phyloP scores from a whole-genome alignment of 2,888 invertebrate genomes.

The Pinctada fucata region DNA sequence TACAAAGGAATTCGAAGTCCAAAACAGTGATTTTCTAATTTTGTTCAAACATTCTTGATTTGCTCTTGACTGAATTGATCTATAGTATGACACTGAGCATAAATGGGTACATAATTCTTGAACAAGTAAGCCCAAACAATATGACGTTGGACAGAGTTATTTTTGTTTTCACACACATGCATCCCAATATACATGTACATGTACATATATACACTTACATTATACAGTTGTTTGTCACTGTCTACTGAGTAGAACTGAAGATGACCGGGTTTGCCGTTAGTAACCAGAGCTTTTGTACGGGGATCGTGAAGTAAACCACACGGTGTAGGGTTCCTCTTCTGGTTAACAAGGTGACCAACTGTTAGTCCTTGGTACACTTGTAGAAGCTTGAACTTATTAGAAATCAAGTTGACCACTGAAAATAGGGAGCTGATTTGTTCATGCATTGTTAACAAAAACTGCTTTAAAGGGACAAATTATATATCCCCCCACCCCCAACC shows the following conservation, averaged over 20 bases:
- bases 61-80: too few species aligned
- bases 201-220: conserved; percentile 79
- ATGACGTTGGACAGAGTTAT: too few species aligned
- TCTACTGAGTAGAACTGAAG: conserved; percentile 84
- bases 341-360: conserved; percentile 79
- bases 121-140: too few species aligned
- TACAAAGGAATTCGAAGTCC: too few species aligned
- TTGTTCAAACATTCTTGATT: too few species aligned
- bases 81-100: too few species aligned
- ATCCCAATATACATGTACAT: too few species aligned
- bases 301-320: conserved; percentile 81
- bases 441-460: background rate
- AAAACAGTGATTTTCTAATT: too few species aligned
- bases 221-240: conserved; percentile 83
- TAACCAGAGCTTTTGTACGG: conserved; percentile 82
- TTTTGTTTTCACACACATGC: too few species aligned
- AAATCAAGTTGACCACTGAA: conserved; percentile 77
- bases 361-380: conserved; percentile 85
- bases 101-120: too few species aligned
- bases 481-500: background rate
- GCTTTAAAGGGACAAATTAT: background rate
- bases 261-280: conserved; percentile 86
- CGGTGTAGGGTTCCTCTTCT: conserved; percentile 45
- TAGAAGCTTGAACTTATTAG: conserved; percentile 78
- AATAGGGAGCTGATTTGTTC: conserved; percentile 9